phyloP scores from a whole-genome alignment of 2,797 vertebrate species.

The Margarornis squamiger region DNA sequence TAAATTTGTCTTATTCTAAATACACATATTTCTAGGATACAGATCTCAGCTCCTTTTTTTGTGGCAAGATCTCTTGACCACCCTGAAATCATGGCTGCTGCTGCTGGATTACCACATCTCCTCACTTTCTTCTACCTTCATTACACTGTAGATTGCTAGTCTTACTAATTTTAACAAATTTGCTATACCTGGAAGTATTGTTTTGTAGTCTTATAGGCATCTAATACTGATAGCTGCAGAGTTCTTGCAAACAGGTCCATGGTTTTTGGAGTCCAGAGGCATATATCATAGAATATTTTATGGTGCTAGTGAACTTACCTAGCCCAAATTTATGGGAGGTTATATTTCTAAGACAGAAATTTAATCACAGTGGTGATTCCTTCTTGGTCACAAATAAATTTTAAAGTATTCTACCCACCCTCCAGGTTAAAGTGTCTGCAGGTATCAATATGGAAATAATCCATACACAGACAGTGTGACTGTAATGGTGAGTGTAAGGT shows the following conservation, averaged over 20 bases:
- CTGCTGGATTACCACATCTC: not conserved
- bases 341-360: not conserved
- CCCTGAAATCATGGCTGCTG: not conserved
- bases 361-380: not conserved
- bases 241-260: not conserved
- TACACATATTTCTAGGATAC: not conserved
- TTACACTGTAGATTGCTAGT: not conserved
- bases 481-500: not conserved
- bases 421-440: not conserved
- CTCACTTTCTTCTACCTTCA: not conserved
- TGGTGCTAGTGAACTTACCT: not conserved
- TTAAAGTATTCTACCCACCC: not conserved
- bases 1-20: not conserved
- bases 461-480: slow-evolving; percentile 3
- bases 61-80: not conserved
- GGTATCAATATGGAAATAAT: not conserved
- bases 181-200: not conserved
- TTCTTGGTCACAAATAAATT: not conserved
- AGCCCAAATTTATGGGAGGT: not conserved
- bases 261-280: not conserved
- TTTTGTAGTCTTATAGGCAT: not conserved
- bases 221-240: not conserved
- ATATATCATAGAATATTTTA: not conserved
- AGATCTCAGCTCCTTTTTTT: not conserved
- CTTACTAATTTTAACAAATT: not conserved